Percentiles rank a stretch among this genome's conserved stretches.
Conservation (phyloP, 2,888 invertebrate genomes). For the Drosophila neutralis region DNA sequence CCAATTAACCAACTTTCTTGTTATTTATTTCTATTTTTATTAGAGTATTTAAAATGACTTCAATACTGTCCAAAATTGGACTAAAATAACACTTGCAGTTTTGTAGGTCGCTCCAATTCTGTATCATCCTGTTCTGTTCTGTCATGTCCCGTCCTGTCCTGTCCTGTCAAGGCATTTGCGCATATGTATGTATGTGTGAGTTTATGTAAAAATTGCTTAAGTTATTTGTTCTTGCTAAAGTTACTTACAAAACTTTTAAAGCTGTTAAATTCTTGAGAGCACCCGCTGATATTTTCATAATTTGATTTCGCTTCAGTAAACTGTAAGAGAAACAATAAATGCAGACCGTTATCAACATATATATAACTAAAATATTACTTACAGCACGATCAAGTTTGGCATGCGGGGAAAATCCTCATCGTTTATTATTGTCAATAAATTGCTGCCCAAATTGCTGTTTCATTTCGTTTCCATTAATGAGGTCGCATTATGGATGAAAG, state of each 20-base stretch:
- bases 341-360: slow-evolving; percentile 15
- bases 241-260: slow-evolving; percentile 94
- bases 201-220: slow-evolving; percentile 43
- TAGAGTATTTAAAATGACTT: slow-evolving; percentile 30
- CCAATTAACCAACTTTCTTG: background rate
- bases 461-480: slow-evolving; percentile 41
- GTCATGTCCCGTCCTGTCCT: slow-evolving; percentile 26
- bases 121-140: slow-evolving; percentile 5
- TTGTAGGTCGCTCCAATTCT: slow-evolving; percentile 39
- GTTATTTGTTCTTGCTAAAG: slow-evolving; percentile 47
- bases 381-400: slow-evolving; percentile 91
- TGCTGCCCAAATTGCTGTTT: slow-evolving; percentile 90
- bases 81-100: slow-evolving; percentile 62
- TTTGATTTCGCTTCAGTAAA: slow-evolving; percentile 93
- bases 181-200: slow-evolving; percentile 11
- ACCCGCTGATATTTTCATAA: slow-evolving; percentile 90
- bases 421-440: slow-evolving; percentile 89
- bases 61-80: background rate
- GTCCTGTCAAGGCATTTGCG: slow-evolving; percentile 32
- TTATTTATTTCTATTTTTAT: background rate
- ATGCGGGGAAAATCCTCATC: slow-evolving; percentile 90
- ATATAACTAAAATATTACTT: slow-evolving; percentile 85
- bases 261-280: slow-evolving; percentile 92
- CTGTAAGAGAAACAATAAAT: slow-evolving; percentile 86
- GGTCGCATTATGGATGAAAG: slow-evolving; percentile 30